Evolutionary conservation across 2,888 invertebrate species (phyloP), one percentile per base, ranked within the genome.

Genomic region (Creontiades dilutus): DNA sequence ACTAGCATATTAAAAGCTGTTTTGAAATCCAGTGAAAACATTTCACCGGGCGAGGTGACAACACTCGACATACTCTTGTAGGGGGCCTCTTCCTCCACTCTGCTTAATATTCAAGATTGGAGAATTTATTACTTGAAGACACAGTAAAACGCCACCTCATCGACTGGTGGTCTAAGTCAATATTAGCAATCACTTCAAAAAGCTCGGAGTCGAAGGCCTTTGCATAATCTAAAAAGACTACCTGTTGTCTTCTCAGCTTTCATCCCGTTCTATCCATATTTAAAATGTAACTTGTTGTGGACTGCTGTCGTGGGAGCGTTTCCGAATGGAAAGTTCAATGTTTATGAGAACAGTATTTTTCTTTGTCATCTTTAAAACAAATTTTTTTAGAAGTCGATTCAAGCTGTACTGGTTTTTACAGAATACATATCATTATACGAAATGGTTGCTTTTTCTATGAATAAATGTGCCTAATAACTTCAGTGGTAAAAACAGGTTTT

Each of bases 81-180:
- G 61, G 52, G 37, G 23, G 80, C 37, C 52, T 11, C 27, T 55
- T 19, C 23, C 52, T 78, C 76, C 88, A 78, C 88, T 88, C 88
- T 52, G 78, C 88, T 88, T 88, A 88, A 88, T 88, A 88, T 88
- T 88, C 88, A 61, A 88, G 88, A 88, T 88, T 78, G 88, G 76
- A 80, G 88, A 88, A 88, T 88, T 88, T 88, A 88, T 88, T 88
- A 88, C 88, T 88, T 52, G 88, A 88, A 88, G 88, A 88, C 88
- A 88, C 78, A 78, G 78, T 88, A 88, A 88, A 88, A 88, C 88
- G 88, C 88, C 88, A 88, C 88, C 88, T 88, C 88, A 88, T 88
- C 88, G 88, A 80, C 88, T 88, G 88, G 48, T 47, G 78, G 88
- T 88, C 88, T 88, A 80, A 88, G 88, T 88, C 88, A 88, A 88